Base-by-base conservation (phyloP, 1,140 invertebrate genomes). In the Cydia amplana region DNA sequence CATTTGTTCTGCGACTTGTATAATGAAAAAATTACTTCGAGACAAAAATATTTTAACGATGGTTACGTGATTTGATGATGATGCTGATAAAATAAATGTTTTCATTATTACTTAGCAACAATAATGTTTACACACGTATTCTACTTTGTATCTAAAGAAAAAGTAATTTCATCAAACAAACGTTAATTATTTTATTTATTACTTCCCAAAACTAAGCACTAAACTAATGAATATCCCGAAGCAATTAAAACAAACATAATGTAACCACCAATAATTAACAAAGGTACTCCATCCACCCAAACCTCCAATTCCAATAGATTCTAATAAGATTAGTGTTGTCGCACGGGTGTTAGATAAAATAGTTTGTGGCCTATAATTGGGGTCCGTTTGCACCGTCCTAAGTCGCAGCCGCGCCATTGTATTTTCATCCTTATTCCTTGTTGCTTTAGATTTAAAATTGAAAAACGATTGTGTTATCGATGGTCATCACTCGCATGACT, bases 301-400 rank as follows among this genome's bases (percentile, higher is more conserved):
- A 81, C 86, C 86, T 92, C 88, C 91, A 88, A 91, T 92, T 88
- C 90, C 91, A 90, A 92, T 92, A 92, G 87, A 92, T 91, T 87
- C 84, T 89, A 93, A 93, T 89, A 88, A 91, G 90, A 93, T 91
- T 93, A 93, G 86, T 80, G 87, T 83, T 89, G 91, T 93, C 91
- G 85, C 87, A 91, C 86, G 85, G 87, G 86, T 80, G 88, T 91
- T 87, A 93, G 88, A 93, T 91, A 91, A 91, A 91, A 93, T 91
- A 93, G 90, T 93, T 91, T 91, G 88, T 90, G 90, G 89, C 78
- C 91, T 91, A 91, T 92, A 91, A 93, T 92, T 92, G 91, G 85
- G 86, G 88, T 85, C 82, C 85, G 82, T 78, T 83, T 80, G 76
- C 73, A 79, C 79, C 82, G 79, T 79, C 77, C 77, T 67, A 79